Base-by-base conservation (phyloP, 2,888 invertebrate species). In the Galerucella pusilla region DNA sequence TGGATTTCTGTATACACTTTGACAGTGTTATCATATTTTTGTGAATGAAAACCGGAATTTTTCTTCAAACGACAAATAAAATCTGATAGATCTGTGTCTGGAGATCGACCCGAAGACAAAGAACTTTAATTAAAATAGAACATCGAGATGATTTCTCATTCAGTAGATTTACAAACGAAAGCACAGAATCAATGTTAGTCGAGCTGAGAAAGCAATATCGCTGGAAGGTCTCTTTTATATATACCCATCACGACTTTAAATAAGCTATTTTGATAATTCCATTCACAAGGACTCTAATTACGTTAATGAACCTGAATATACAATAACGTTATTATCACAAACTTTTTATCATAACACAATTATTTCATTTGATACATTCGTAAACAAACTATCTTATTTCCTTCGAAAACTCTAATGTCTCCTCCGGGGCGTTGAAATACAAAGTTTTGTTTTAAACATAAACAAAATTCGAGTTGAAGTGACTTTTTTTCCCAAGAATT, bases 111-210 rank as follows among this genome's bases (percentile, higher is more conserved):
- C 9, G 10, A 57, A 57, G 57, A 57, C 9, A 11, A 20, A 57
- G 57, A 9, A n/a, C 16, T 57, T 57, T 57, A 57, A 57, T 57
- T 57, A 57, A 57, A 57, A 57, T 10, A 57, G 57, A 16, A 57
- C 9, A 20, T 20, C 57, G 57, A 57, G 20, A 57, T 57, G 20
- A 57, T 57, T 57, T 57, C 20, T 57, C 57, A 57, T 57, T 57
- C 57, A 57, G 57, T 16, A 57, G 57, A 57, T 57, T 10, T 57
- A 57, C 57, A 57, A 57, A 20, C 16, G 57, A 57, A 20, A 20
- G 16, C 16, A 57, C 10, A 57, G 20, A 57, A 57, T 20, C 16
- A 57, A 20, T 20, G 57, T 57, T 57, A 20, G n/a, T 57, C 20
- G 57, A 20, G 20, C 57, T 20, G 57, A 57, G 16, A 57, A 57